Evolutionary conservation across 1,140 invertebrate species (phyloP), one percentile per base, ranked within the genome.

Genomic region (Parasteatoda tepidariorum): DNA sequence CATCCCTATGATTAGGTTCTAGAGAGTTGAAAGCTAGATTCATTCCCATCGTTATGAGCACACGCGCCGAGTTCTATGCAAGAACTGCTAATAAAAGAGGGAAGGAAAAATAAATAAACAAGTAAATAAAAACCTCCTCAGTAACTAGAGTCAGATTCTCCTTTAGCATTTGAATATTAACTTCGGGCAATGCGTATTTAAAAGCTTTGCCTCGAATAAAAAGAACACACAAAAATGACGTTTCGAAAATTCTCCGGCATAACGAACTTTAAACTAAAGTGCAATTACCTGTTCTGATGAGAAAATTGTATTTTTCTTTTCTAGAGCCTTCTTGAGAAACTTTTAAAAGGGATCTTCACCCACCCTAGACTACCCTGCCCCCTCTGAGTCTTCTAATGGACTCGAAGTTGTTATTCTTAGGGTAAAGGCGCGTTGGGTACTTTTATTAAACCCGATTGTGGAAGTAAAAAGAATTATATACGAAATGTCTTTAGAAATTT

Each of bases 191-290:
- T 76, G 61, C 66, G 74, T 76, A 76, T 76, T 76, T 76, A 76
- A 76, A 76, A 76, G 74, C 57, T 38, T 61, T 64, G 31, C 26
- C 41, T 30, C n/a, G 68, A 26, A 13, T 41, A 76, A 38, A 54
- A 76, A 76, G 61, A 54, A 76, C 31, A 34, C 30, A 62, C 34
- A 13, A 66, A 76, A 76, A 76, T 76, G 61, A 66, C 74, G 61
- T 76, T 76, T 61, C 74, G n/a, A 7, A 61, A 64, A 76, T 76
- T 76, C 59, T 41, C 48, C 24, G 54, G 74, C 38, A 41, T 76
- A 76, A 76, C 74, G 74, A 76, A 76, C 74, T 76, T 76, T 76
- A 76, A 76, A 66, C 74, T 76, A 48, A 76, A 76, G 74, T 76
- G 74, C 74, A 76, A 76, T 76, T 76, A 76, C 74, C 74, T 76